These are phyloP conservation scores for Anthopleura xanthogrammica DNA, from an alignment of 92 coral and sea anemone species.

Conservation along the genomic window DNA sequence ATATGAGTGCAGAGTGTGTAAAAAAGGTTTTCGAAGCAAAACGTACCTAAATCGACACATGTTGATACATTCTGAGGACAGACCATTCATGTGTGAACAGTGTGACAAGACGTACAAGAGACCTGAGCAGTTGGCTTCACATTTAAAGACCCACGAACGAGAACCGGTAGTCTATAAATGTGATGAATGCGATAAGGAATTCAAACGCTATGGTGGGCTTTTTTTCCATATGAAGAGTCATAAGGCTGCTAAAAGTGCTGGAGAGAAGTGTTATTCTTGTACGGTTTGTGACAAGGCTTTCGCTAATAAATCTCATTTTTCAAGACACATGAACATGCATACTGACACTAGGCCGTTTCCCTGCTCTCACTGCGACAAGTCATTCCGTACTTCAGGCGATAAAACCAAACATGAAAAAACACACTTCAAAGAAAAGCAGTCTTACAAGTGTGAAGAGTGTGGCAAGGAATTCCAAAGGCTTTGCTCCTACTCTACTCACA, in stretches of 20 bases:
- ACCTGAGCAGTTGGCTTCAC: conserved; percentile 4
- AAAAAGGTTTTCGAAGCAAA: conserved; percentile 33
- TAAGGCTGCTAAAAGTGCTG: neutral
- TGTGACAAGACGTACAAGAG: conserved; percentile 39
- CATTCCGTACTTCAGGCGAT: conserved; percentile 14
- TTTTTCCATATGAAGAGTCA: conserved; percentile 25
- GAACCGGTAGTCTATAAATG: conserved; percentile 7
- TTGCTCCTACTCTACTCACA: neutral
- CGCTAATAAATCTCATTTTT: conserved; percentile 20
- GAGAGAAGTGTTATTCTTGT: conserved; percentile 12
- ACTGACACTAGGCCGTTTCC: conserved; percentile 27
- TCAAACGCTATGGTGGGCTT: neutral
- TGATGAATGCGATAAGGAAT: conserved; percentile 19
- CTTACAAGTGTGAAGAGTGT: conserved; percentile 24
- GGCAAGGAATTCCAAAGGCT: conserved; percentile 9
- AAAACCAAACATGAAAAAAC: neutral
- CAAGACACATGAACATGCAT: conserved; percentile 30
- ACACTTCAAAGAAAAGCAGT: neutral
- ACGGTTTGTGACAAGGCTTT: conserved; percentile 33
- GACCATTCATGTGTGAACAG: conserved; percentile 34
- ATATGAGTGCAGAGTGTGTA: conserved; percentile 39
- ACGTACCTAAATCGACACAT: conserved; percentile 35
- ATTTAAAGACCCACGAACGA: conserved; percentile 20
- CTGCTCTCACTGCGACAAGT: conserved; percentile 31
- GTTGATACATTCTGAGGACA: conserved; percentile 35